A percentile compares a stretch with the other conserved stretches of the same genome.
These are phyloP conservation scores for Brienomyrus longianalis DNA, from an alignment of 2,113 vertebrate genomes.

Conservation along the genomic window DNA sequence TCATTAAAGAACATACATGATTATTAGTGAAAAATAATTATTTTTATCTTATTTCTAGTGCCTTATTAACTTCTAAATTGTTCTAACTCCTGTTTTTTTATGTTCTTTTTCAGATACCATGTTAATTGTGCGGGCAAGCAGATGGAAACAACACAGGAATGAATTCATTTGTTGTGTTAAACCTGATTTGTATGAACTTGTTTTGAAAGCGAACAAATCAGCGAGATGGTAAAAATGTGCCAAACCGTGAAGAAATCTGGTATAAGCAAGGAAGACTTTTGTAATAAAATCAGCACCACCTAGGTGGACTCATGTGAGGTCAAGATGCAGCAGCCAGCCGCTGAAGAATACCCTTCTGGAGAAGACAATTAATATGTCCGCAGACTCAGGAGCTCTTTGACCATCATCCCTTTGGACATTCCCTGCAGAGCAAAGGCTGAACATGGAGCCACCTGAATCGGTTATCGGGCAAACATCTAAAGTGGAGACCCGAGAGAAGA, in stretches of 20 bases:
- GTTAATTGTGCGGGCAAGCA: background rate
- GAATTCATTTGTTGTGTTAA: constrained; percentile 3
- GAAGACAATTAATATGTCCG: constrained; percentile 65
- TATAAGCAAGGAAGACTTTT: background rate
- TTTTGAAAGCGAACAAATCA: background rate
- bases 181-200: background rate
- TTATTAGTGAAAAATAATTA: background rate
- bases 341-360: constrained; percentile 60
- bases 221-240: constrained; percentile 1
- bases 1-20: background rate
- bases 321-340: constrained; percentile 54
- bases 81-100: background rate
- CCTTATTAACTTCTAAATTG: background rate
- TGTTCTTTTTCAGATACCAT: constrained; percentile 9
- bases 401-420: constrained; percentile 19
- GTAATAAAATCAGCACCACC: background rate
- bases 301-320: background rate
- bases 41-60: background rate
- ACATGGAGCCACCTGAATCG: constrained; percentile 90
- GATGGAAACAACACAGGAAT: background rate
- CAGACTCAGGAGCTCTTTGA: constrained; percentile 44
- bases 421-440: constrained; percentile 56
- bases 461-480: constrained; percentile 77
- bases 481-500: constrained; percentile 73
- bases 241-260: background rate